Evolutionary conservation across 2,113 vertebrate species (phyloP), one percentile per base, ranked within the genome.

Genomic region (Recurvirostra avosetta): DNA sequence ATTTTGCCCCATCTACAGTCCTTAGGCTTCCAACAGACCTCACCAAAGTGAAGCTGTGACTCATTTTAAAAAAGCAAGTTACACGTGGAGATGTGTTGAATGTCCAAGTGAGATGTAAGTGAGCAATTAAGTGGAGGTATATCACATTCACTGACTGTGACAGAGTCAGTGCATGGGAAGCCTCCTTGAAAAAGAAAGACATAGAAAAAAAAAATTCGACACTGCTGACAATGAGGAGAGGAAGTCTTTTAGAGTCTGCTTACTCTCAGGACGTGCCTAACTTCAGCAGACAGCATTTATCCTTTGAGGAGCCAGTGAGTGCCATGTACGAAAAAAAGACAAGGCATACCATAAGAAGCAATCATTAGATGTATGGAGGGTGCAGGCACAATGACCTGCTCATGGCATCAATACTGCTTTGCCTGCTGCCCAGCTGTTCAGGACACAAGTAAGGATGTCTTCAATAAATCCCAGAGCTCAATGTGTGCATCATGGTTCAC

Each of bases 191-290:
- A 62, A 75, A 61, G 25, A 67, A 17, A 62, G 40, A 11, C 6
- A 6, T 12, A 5, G 18, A 1, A 22, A 78, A 38, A 79, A 3
- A 0, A 45, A 45, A 19, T 5, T 14, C 2, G 0, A 43, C 9
- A n/a, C 12, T 73, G 26, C 14, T 41, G 38, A 72, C 26, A 59
- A 27, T 21, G 58, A 76, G 25, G 50, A 76, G 13, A 62, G 8
- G 11, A 73, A 29, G 17, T 11, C 19, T 50, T 70, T 67, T 56
- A 7, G 13, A 30, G 8, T 36, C 36, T 23, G 6, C 6, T 49
- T 38, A 16, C 10, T 50, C 8, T 55, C 5, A 41, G 34, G 12
- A 43, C 25, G 16, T 0, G 0, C 16, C 5, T 34, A 38, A 56
- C 30, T 34, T 34, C 30, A 62, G 19, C 18, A 67, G 59, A 56